Percentiles rank a stretch among this genome's conserved stretches.
phyloP scores from a whole-genome alignment of 2,888 invertebrate species.

The Lucinisca nassula region DNA sequence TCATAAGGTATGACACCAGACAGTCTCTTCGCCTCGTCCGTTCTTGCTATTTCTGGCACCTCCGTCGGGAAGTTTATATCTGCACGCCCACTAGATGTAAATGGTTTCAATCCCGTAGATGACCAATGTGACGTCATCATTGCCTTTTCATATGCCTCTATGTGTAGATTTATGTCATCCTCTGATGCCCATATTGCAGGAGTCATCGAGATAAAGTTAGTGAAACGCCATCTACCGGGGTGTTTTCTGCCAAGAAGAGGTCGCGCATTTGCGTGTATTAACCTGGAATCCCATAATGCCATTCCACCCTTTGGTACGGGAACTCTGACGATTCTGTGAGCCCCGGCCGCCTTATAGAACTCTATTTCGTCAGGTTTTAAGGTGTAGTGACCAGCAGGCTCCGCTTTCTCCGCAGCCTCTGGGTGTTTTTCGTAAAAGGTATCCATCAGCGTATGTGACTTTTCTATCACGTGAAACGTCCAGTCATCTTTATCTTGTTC shows the following conservation, averaged over 20 bases:
- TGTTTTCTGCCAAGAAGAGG: slow-evolving; percentile 69
- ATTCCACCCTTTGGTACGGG: slow-evolving; percentile 83
- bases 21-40: background rate
- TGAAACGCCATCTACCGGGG: slow-evolving; percentile 80
- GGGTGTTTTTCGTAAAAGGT: slow-evolving; percentile 60
- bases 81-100: background rate
- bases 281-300: slow-evolving; percentile 84
- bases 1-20: slow-evolving; percentile 11
- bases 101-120: slow-evolving; percentile 25
- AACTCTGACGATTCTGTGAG: slow-evolving; percentile 68
- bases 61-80: background rate
- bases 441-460: slow-evolving; percentile 73
- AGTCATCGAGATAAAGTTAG: slow-evolving; percentile 82
- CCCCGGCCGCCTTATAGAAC: slow-evolving; percentile 73
- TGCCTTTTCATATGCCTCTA: slow-evolving; percentile 71
- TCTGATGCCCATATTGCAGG: slow-evolving; percentile 82
- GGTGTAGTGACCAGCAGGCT: slow-evolving; percentile 18
- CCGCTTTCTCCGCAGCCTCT: background rate
- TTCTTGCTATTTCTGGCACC: background rate
- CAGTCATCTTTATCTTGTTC: slow-evolving; percentile 76
- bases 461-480: slow-evolving; percentile 75
- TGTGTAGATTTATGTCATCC: slow-evolving; percentile 73
- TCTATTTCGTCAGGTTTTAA: slow-evolving; percentile 65
- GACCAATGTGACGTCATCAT: slow-evolving; percentile 81
- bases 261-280: slow-evolving; percentile 83